Percentiles rank a stretch among this genome's conserved stretches.
phyloP scores from a whole-genome alignment of 2,113 vertebrate genomes.

The Dicaeum eximium region DNA sequence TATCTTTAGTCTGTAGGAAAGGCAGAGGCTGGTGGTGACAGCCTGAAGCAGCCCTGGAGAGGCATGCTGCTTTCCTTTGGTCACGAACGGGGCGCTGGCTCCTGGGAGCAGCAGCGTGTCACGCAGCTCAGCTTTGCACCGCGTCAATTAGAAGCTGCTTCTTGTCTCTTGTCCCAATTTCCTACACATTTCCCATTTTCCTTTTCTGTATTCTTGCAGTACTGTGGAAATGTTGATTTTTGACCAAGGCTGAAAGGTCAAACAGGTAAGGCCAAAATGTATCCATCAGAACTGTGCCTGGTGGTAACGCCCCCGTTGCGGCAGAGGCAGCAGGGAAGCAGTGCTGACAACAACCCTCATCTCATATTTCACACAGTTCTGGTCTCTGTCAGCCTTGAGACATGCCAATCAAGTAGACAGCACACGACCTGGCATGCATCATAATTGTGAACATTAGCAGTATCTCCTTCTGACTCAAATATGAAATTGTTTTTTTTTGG shows the following conservation, averaged over 20 bases:
- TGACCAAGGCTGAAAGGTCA: neutral
- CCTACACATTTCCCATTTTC: neutral
- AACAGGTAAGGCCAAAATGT: neutral
- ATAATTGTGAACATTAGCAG: neutral
- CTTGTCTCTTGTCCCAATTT: neutral
- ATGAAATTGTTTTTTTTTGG: neutral
- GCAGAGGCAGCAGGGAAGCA: neutral
- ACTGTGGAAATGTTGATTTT: neutral
- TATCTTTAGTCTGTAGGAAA: neutral
- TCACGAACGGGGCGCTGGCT: neutral
- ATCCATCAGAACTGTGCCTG: neutral
- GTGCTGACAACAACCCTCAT: neutral
- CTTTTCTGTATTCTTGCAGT: neutral
- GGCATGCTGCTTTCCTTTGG: neutral
- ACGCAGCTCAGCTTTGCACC: neutral
- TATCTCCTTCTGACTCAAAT: neutral
- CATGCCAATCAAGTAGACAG: neutral
- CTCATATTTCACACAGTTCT: neutral
- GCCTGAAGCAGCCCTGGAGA: neutral
- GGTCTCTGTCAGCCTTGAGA: neutral
- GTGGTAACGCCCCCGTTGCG: neutral
- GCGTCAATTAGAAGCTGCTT: neutral
- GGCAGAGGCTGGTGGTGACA: neutral
- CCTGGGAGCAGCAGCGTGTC: neutral
- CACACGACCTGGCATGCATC: neutral